Evolutionary conservation across 1,140 invertebrate genomes (phyloP).

Genomic region (Drosophila repletoides): DNA sequence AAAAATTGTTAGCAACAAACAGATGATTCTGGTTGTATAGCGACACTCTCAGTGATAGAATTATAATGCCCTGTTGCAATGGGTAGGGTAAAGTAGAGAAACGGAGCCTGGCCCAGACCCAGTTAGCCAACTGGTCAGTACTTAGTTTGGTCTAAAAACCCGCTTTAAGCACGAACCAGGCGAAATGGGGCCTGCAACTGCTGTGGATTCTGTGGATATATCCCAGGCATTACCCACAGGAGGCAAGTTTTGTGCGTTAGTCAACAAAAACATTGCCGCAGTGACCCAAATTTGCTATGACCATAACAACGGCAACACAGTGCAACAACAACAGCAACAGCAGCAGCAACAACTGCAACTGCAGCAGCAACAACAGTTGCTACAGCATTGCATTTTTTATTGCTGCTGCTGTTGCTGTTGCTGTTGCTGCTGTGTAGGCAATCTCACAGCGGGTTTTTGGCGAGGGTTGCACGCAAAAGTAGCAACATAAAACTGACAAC

Average conservation of each 20-base stretch:
- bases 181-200: not conserved
- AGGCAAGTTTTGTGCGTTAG: conserved; percentile 37
- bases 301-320: conserved; percentile 37
- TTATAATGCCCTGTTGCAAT: too few relatives aligned
- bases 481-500: conserved; percentile 76
- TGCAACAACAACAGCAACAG: conserved; percentile 19
- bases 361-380: conserved; percentile 20
- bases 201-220: conserved; percentile 12
- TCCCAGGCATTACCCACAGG: conserved; percentile 30
- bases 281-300: conserved; percentile 67
- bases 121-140: conserved; percentile 1
- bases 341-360: conserved; percentile 5
- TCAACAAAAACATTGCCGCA: conserved; percentile 77
- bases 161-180: conserved; percentile 18
- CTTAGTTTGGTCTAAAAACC: conserved; percentile 3
- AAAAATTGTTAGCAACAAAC: too few relatives aligned
- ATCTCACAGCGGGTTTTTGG: conserved; percentile 19
- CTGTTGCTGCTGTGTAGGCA: conserved; percentile 55
- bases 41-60: too few relatives aligned
- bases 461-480: conserved; percentile 32
- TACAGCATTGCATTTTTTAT: conserved; percentile 63
- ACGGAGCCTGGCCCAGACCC: not conserved
- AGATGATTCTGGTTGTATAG: too few relatives aligned
- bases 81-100: too few relatives aligned
- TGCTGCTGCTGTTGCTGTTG: conserved; percentile 64